A percentile compares a stretch with the other conserved stretches of the same genome.
Conservation (phyloP, 2,113 vertebrate genomes). For the Laterallus jamaicensis region DNA sequence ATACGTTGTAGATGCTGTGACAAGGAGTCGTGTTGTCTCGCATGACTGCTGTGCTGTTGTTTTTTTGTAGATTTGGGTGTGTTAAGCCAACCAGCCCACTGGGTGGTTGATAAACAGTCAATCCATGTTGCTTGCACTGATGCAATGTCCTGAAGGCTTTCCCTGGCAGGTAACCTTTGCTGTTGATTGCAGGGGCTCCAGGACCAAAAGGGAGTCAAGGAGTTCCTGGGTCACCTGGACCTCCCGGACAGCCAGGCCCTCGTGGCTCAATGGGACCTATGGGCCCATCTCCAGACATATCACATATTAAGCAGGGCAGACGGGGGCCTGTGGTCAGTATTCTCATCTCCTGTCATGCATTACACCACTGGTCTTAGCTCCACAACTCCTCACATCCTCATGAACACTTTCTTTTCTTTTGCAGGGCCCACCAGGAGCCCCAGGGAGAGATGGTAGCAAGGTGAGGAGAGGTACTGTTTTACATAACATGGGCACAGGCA, state of each 20-base stretch:
- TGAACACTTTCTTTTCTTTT: constrained; percentile 57
- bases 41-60: not conserved
- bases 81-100: not conserved
- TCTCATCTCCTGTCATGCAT: not conserved
- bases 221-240: constrained; percentile 80
- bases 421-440: constrained; percentile 89
- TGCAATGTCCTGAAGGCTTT: not conserved
- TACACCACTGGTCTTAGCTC: not conserved
- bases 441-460: constrained; percentile 91
- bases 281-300: constrained; percentile 92
- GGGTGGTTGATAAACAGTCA: not conserved
- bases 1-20: not conserved
- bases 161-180: not conserved
- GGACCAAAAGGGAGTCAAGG: constrained; percentile 89
- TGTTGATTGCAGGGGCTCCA: constrained; percentile 79
- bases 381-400: not conserved
- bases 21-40: not conserved
- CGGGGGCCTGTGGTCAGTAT: constrained; percentile 93
- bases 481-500: not conserved
- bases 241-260: constrained; percentile 86
- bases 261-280: constrained; percentile 95
- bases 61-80: not conserved
- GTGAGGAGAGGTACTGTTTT: constrained; percentile 67
- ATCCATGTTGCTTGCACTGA: not conserved
- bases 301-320: constrained; percentile 91